Conservation (phyloP, 2,888 invertebrate species). For the Mythimna lalbum region DNA sequence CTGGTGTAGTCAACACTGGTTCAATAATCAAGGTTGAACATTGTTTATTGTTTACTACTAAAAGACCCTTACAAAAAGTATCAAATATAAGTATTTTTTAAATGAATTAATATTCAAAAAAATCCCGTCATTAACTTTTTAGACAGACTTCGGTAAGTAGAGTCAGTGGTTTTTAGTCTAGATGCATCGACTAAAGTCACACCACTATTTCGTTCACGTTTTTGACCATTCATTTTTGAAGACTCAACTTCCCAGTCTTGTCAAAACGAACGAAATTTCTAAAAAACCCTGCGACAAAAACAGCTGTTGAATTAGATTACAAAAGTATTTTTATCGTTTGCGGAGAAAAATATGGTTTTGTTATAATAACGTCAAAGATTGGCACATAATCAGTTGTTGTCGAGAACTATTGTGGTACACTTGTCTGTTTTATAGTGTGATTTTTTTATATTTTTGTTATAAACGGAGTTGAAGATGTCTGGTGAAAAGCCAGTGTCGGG, state of each 20-base stretch:
- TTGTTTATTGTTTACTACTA: too few species aligned
- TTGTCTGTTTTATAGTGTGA: slow-evolving; percentile 48
- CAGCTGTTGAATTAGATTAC: slow-evolving; percentile 63
- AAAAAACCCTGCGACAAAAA: slow-evolving; percentile 57
- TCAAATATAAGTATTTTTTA: too few species aligned
- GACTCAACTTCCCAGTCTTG: slow-evolving; percentile 49
- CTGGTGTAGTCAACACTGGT: too few species aligned
- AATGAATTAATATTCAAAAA: too few species aligned
- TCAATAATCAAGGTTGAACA: too few species aligned
- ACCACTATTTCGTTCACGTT: slow-evolving; percentile 38
- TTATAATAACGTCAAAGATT: slow-evolving; percentile 56
- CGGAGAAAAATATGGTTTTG: slow-evolving; percentile 66
- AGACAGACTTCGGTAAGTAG: too few species aligned
- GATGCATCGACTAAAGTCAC: neutral
- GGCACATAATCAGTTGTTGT: slow-evolving; percentile 50
- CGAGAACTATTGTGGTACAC: slow-evolving; percentile 48
- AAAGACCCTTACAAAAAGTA: too few species aligned
- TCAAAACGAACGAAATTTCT: slow-evolving; percentile 66
- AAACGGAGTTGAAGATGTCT: slow-evolving; percentile 71
- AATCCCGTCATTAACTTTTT: too few species aligned
- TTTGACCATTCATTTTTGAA: slow-evolving; percentile 47
- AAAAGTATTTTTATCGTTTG: slow-evolving; percentile 67
- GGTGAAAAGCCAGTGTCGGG: slow-evolving; percentile 70
- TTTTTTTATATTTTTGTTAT: slow-evolving; percentile 42
- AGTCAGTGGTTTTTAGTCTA: neutral